These are phyloP conservation scores for Prolemur simus DNA, from an alignment of 2,113 vertebrate genomes.

Conservation along the genomic window DNA sequence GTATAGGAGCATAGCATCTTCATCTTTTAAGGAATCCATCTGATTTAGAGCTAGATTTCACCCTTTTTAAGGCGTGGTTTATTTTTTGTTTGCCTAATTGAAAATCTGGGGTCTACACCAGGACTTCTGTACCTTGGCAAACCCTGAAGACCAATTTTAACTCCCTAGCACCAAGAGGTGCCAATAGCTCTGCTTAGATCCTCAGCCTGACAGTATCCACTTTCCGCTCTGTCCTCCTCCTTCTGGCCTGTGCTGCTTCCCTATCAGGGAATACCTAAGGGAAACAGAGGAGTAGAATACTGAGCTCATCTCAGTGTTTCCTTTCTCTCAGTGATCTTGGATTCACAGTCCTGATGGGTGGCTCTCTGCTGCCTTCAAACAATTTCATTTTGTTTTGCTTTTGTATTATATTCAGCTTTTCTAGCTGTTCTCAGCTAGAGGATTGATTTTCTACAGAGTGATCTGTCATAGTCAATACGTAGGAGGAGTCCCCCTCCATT, in stretches of 20 bases:
- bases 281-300: not conserved
- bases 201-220: not conserved
- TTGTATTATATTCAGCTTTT: not conserved
- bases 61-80: not conserved
- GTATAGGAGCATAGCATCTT: not conserved
- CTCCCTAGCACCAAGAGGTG: not conserved
- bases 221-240: not conserved
- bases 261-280: not conserved
- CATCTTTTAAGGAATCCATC: not conserved
- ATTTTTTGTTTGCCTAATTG: not conserved
- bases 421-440: not conserved
- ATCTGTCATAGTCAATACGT: not conserved
- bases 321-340: not conserved
- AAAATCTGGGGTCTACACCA: not conserved
- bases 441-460: not conserved
- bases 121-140: not conserved
- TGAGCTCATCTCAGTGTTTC: not conserved
- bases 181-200: not conserved
- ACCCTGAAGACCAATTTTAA: not conserved
- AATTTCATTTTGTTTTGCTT: not conserved
- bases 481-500: not conserved
- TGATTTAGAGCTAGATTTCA: not conserved
- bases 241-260: not conserved
- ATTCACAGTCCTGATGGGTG: not conserved
- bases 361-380: not conserved